Evolutionary conservation across 2,888 invertebrate species (phyloP), one percentile per base, ranked within the genome.

Genomic region (Heterodera filipjevi): DNA sequence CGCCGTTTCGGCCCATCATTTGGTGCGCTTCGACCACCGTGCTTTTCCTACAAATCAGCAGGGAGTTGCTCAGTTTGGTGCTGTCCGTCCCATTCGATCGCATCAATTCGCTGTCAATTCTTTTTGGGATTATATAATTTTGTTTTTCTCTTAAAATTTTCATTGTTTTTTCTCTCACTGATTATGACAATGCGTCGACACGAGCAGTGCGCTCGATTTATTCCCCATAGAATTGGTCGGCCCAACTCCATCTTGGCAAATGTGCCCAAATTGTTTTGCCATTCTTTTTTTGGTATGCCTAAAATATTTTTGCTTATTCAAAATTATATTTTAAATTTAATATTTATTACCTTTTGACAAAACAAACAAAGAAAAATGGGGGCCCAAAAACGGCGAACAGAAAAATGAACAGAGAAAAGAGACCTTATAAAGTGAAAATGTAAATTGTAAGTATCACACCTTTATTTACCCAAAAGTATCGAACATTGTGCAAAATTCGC

Each of bases 71-170:
- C 27, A 81, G 30, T n/a, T 86, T 85, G 0, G 87, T 87, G 68
- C 81, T 84, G 35, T 87, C 87, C 0, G 87, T 87, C 74, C 85
- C 86, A n/a, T 84, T 85, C 12, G 86, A 86, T 10, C 87, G 83
- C 30, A 86, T 80, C 87, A 87, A 86, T 44, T 87, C 87, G 16
- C 82, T 81, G 64, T 86, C 85, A 33, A 82, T 80, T 68, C 85
- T 85, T 73, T 53, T 53, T 53, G n/a, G 49, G 27, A 59, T n/a
- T 49, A 49, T 49, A 12, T 14, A 2, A 16, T 10, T 49, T 49
- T 49, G 46, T 49, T 49, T 49, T 49, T 49, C 2, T 27, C 27
- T n/a, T 59, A 10, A 59, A n/a, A n/a, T 59, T 6, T 59, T 59
- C 10, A 3, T n/a, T n/a, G n/a, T 8, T 8, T 59, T 6, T 0